Evolutionary conservation across 2,797 vertebrate genomes (phyloP).

Genomic region (Sylvia borin): DNA sequence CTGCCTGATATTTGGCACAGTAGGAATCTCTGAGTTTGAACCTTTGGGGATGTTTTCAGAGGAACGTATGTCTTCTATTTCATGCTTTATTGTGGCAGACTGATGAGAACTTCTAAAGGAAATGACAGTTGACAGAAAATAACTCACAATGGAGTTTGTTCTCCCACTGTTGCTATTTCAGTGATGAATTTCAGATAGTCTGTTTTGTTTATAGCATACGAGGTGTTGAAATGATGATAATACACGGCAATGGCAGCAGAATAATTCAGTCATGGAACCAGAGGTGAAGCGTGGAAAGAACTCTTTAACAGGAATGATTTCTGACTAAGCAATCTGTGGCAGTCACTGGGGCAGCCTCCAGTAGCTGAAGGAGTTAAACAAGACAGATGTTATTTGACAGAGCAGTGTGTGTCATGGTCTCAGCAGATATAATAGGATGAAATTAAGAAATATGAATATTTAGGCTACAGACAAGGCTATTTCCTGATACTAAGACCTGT

Average conservation of each 20-base stretch:
- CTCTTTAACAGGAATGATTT: not conserved
- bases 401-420: not conserved
- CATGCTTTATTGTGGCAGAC: slow-evolving; percentile 56
- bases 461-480: slow-evolving; percentile 11
- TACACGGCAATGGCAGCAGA: not conserved
- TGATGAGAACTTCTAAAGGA: slow-evolving; percentile 52
- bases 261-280: not conserved
- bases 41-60: slow-evolving; percentile 46
- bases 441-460: slow-evolving; percentile 46
- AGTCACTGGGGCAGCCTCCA: not conserved
- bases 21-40: slow-evolving; percentile 23
- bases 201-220: not conserved
- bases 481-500: slow-evolving; percentile 13
- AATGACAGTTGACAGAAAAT: slow-evolving; percentile 50
- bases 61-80: slow-evolving; percentile 30
- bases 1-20: slow-evolving; percentile 46
- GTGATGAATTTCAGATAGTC: slow-evolving; percentile 4
- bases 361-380: slow-evolving; percentile 37
- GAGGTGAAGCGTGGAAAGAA: not conserved
- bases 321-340: not conserved
- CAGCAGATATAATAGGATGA: slow-evolving; percentile 36
- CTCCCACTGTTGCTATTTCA: slow-evolving; percentile 37
- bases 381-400: not conserved
- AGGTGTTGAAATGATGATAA: not conserved
- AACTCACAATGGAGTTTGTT: slow-evolving; percentile 37